phyloP scores from a whole-genome alignment of 2,797 vertebrate species.

The Halcyon chelicuti region DNA sequence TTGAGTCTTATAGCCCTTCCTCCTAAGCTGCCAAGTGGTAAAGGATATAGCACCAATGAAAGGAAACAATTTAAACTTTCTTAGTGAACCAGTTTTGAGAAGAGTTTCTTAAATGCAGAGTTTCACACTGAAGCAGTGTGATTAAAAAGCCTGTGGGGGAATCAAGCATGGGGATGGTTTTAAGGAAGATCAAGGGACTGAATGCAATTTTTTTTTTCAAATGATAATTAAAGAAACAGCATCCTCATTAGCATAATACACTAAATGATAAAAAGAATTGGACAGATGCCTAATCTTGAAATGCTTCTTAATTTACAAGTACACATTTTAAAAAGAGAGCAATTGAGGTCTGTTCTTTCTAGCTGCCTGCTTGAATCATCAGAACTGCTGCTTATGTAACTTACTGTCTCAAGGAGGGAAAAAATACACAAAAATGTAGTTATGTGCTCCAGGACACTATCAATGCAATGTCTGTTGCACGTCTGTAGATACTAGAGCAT shows the following conservation, averaged over 20 bases:
- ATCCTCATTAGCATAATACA: constrained; percentile 56
- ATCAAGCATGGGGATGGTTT: constrained; percentile 39
- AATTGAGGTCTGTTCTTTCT: constrained; percentile 18
- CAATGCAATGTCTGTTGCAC: not conserved
- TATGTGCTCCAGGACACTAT: not conserved
- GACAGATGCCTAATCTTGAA: constrained; percentile 63
- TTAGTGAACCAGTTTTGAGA: constrained; percentile 58
- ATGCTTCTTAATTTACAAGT: constrained; percentile 61
- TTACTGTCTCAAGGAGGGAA: not conserved
- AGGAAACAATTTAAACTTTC: constrained; percentile 21
- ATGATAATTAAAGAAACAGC: constrained; percentile 65
- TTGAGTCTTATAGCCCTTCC: not conserved
- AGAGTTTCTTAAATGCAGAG: not conserved
- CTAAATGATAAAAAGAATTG: constrained; percentile 63
- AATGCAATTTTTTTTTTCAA: constrained; percentile 52
- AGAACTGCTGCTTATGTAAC: not conserved
- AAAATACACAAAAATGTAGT: not conserved
- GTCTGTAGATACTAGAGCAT: not conserved
- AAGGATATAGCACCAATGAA: not conserved
- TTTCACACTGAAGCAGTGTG: not conserved
- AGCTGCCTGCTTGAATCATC: not conserved
- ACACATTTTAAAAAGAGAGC: constrained; percentile 15
- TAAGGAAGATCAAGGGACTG: constrained; percentile 64
- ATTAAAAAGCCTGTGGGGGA: constrained; percentile 52
- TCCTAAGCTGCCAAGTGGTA: not conserved